Evolutionary conservation across 2,888 invertebrate genomes (phyloP), one percentile per base, ranked within the genome.

Genomic region (Tanypteryx hageni): DNA sequence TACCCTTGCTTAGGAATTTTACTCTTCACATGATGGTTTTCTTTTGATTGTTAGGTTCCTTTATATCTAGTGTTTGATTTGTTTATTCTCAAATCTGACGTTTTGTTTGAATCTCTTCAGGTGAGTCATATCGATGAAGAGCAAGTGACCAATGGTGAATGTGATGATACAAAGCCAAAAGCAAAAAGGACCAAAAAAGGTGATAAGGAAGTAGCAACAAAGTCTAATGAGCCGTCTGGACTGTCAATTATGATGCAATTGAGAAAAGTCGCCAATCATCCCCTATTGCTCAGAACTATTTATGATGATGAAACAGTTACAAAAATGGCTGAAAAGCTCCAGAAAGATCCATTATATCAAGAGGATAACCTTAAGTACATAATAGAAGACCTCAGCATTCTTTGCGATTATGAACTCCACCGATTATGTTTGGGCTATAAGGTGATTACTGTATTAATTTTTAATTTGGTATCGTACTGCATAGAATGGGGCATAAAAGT

Each of bases 241-340:
- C 96, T 97, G 94, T 96, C 97, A 0, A 98, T 98, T 96, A 97
- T 99, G 97, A 99, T 99, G 97, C 98, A 99, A 95, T 96, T 99
- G 95, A 96, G 99, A 3, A 99, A 99, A 95, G 96, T 98, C 44
- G 98, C 99, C 68, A 99, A 99, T 95, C 99, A 99, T 95, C 99
- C 99, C 0, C 95, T 99, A 14, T 96, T 99, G 0, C 95, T 98
- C 93, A 96, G 99, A 59, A 96, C 96, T 94, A 96, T 97, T 95
- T 98, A 97, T 94, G 96, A 96, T 83, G 97, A 98, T 93, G 95
- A 95, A 0, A 96, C 96, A 94, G 94, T 97, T 83, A 95, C 96
- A 92, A 95, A 96, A 93, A 97, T 99, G 93, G 97, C 99, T 0
- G 96, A 96, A 92, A 95, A 96, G 4, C 95, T 98, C 82, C 97